These are phyloP conservation scores for Echeneis naucrates DNA, from an alignment of 2,797 vertebrate genomes.

Conservation along the genomic window DNA sequence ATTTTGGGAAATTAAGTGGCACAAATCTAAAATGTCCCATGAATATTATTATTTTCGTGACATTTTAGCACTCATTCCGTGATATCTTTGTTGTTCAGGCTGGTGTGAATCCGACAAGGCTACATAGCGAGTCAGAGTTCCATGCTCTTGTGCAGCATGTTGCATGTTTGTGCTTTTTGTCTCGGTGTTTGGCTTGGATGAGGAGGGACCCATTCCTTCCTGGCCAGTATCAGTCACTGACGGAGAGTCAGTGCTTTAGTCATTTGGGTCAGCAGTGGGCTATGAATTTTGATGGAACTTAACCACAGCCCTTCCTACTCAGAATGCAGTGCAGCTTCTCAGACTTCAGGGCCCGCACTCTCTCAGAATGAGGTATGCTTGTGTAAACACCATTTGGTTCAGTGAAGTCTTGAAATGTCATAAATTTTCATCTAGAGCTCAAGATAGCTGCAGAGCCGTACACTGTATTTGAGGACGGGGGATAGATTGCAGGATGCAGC, in stretches of 20 bases:
- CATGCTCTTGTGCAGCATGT: constrained; percentile 5
- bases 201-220: constrained; percentile 68
- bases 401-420: constrained; percentile 77
- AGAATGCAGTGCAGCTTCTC: constrained; percentile 65
- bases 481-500: constrained; percentile 59
- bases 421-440: constrained; percentile 86
- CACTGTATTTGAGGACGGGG: constrained; percentile 27
- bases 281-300: constrained; percentile 80
- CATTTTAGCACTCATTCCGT: background rate
- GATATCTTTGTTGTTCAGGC: constrained; percentile 19
- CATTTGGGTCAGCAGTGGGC: constrained; percentile 84
- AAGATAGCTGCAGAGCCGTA: constrained; percentile 75
- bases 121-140: constrained; percentile 41
- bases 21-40: background rate
- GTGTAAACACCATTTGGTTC: constrained; percentile 89
- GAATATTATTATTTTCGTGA: background rate
- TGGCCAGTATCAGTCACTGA: constrained; percentile 73
- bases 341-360: constrained; percentile 52
- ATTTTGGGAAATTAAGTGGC: background rate
- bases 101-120: constrained; percentile 33
- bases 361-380: constrained; percentile 85
- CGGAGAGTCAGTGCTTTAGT: constrained; percentile 51
- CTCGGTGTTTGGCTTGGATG: constrained; percentile 64
- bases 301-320: constrained; percentile 72
- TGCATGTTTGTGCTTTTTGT: constrained; percentile 44